Evolutionary conservation across 2,888 invertebrate genomes (phyloP), one percentile per base, ranked within the genome.

Genomic region (Pristionchus arcanus): DNA sequence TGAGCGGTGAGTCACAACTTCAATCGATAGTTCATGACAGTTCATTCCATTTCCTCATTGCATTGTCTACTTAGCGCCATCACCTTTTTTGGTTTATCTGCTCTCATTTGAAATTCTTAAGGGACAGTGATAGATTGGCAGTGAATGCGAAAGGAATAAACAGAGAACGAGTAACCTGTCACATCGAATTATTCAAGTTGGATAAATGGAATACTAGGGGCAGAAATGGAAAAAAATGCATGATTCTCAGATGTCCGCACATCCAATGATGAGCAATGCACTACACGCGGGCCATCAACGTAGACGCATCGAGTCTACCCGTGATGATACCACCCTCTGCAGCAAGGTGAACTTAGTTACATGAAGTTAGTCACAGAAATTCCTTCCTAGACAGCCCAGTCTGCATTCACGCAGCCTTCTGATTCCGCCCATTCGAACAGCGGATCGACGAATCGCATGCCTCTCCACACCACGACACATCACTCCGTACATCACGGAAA

Each of bases 191-290:
- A 31, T 71, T 34, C 31, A 21, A 34, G 31, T 31, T 31, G 19
- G 5, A 19, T 2, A 31, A 31, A 3, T 42, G 9, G 42, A 49
- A 9, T 11, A 13, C 11, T 42, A 3, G 9, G 9, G 42, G 42
- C 9, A 42, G 68, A 68, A 68, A 13, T 28, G 28, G 3, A 25
- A n/a, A 28, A 68, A 19, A 63, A 63, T 25, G 31, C 11, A 28
- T n/a, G 25, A 49, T 15, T 49, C 13, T 34, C 66, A 59, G 84
- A 85, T 85, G 84, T 85, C 84, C 59, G 28, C 84, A 1, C 59
- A 59, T 34, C 84, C 84, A 11, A 55, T 85, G 34, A 11, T 85
- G 31, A 85, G 84, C 59, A 85, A 85, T 21, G 15, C 34, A 7
- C 19, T 85, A 3, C 84, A 85, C 37, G 84, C 59, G 1, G 3